Evolutionary conservation across 2,113 vertebrate genomes (phyloP).

Genomic region (Indicator maculatus): DNA sequence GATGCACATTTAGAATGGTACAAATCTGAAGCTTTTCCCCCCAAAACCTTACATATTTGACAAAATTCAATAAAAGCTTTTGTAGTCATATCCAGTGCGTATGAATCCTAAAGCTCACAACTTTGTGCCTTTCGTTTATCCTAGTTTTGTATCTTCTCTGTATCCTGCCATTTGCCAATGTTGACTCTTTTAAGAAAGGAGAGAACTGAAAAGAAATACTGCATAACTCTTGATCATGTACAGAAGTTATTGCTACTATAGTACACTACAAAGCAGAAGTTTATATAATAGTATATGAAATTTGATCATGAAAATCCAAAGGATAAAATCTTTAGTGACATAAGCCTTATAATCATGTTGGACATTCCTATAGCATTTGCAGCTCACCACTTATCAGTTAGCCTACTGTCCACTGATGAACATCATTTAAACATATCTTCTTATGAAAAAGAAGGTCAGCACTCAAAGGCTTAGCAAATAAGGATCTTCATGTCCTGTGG

Average conservation of each 20-base stretch:
- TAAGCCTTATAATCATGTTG: slow-evolving; percentile 75
- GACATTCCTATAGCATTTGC: slow-evolving; percentile 74
- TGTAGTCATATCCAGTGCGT: slow-evolving; percentile 63
- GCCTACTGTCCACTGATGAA: slow-evolving; percentile 48
- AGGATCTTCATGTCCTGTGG: slow-evolving; percentile 76
- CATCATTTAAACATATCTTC: slow-evolving; percentile 69
- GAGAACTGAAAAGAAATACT: slow-evolving; percentile 72
- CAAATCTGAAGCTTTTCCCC: slow-evolving; percentile 73
- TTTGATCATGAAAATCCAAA: slow-evolving; percentile 81
- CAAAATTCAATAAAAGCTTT: slow-evolving; percentile 71
- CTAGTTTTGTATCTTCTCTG: slow-evolving; percentile 52
- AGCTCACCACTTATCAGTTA: slow-evolving; percentile 61
- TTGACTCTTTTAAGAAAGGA: slow-evolving; percentile 67
- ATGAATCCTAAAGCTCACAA: slow-evolving; percentile 51
- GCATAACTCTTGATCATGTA: slow-evolving; percentile 76
- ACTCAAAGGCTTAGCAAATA: slow-evolving; percentile 79
- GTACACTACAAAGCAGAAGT: slow-evolving; percentile 82
- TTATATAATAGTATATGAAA: slow-evolving; percentile 77
- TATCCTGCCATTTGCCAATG: slow-evolving; percentile 64
- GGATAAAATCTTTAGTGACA: slow-evolving; percentile 72
- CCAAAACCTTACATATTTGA: slow-evolving; percentile 71
- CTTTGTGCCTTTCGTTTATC: slow-evolving; percentile 51
- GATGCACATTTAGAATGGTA: slow-evolving; percentile 76
- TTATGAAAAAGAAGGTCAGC: slow-evolving; percentile 56
- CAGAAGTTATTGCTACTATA: slow-evolving; percentile 87